Evolutionary conservation across 2,888 invertebrate species (phyloP), one percentile per base, ranked within the genome.

Genomic region (Calephelis perditalis): DNA sequence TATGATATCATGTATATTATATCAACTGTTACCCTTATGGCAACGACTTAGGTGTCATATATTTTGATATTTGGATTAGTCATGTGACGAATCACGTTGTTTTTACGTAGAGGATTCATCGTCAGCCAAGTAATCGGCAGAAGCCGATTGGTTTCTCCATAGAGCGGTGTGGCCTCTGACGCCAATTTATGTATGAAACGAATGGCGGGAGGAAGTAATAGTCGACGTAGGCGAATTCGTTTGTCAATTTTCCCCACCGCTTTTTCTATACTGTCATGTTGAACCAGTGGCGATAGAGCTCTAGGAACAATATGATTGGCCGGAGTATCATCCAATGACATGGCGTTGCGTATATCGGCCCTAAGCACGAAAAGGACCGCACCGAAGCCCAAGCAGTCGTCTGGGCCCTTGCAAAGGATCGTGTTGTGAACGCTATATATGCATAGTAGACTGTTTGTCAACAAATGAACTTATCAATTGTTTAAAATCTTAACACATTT

Each of bases 341-440:
- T 74, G 64, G 68, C 68, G 66, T 73, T 65, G 67, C 66, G 68
- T 68, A 61, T 70, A 70, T 70, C 75, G 74, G 82, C 84, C 86
- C 86, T 84, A 79, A 71, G 74, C 75, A 76, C 77, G 82, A 82
- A 86, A 85, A 86, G 86, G 84, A 86, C 74, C 75, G 78, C 68
- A 62, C 67, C 60, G 70, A 68, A 68, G 71, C 71, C 67, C 67
- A 62, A 61, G 44, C 84, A 87, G 86, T 88, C 80, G 80, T 75
- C 73, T 77, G 78, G 81, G 85, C 85, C 86, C 86, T 87, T 84
- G 86, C 66, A 73, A 79, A 75, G 76, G 75, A 80, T 73, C 72
- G 84, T 78, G 77, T 78, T 66, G 70, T 70, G 66, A 71, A 71
- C 76, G 75, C 75, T 70, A 78, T 77, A 74, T 78, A 54, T 55